A percentile compares a stretch with the other conserved stretches of the same genome.
These are phyloP conservation scores for Numenius phaeopus DNA, from an alignment of 2,797 vertebrate species.

Conservation along the genomic window DNA sequence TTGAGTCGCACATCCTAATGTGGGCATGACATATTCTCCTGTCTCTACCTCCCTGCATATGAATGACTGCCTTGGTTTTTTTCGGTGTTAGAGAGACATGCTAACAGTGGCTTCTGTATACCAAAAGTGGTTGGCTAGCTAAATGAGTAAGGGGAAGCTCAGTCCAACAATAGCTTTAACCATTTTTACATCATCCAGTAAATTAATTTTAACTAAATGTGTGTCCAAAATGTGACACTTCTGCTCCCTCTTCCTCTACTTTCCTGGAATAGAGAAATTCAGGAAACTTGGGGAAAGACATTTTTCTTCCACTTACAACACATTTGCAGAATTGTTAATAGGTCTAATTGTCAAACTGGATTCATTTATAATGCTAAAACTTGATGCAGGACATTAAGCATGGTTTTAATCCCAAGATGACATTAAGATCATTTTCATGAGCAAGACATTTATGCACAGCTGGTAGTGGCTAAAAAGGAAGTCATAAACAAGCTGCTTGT, in stretches of 20 bases:
- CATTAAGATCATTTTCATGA: background rate
- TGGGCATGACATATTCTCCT: background rate
- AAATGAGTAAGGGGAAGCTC: background rate
- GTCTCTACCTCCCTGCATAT: background rate
- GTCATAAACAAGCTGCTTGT: background rate
- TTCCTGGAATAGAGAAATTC: background rate
- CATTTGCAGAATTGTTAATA: background rate
- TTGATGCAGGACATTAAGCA: background rate
- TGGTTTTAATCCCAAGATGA: background rate
- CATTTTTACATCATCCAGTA: background rate
- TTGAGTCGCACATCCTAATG: background rate
- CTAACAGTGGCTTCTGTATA: accelerated
- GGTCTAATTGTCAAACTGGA: background rate
- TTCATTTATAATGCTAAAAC: background rate
- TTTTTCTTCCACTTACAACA: background rate
- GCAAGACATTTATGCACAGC: background rate
- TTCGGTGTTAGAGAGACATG: background rate
- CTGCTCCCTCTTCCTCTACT: background rate
- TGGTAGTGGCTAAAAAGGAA: background rate
- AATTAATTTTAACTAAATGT: background rate
- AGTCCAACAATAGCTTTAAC: background rate
- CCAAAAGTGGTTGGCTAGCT: background rate
- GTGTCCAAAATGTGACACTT: background rate
- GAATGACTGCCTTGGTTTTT: background rate
- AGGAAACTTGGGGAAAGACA: background rate